Evolutionary conservation across 2,797 vertebrate species (phyloP), one percentile per base, ranked within the genome.

Genomic region (Schizopygopsis pylzovi): DNA sequence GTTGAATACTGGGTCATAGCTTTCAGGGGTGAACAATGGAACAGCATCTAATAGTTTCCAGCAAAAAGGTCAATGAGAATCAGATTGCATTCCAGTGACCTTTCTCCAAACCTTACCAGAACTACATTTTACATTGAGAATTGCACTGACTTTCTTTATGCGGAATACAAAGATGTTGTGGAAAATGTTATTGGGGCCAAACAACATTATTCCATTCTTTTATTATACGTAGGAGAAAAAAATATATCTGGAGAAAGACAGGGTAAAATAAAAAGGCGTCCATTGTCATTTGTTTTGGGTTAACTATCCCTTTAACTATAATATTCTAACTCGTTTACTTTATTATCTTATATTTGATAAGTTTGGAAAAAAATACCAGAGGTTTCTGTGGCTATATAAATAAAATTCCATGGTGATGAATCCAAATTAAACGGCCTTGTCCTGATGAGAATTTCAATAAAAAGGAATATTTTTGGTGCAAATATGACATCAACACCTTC

Each of bases 371-470:
- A 85, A 85, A 86, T 73, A 72, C 45, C 81, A 43, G 18, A 10
- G n/a, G 56, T 65, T 33, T 71, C 52, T 43, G 70, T n/a, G 68
- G 49, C 28, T 12, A 49, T 41, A 73, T 41, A 73, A 84, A 86
- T 76, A 56, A 75, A 73, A 77, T 68, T 87, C 84, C 77, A 73
- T 81, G 47, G 54, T 45, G 85, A 89, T 85, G 68, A 87, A 63
- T 72, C 25, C 54, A 80, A 88, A 83, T 83, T 82, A 71, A 87
- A 63, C 52, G 33, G 54, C 76, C 70, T 59, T 39, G 61, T 75
- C 82, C 73, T 63, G n/a, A 43, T 61, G 39, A 45, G 49, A 16
- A 8, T 47, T 52, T 39, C 28, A 87, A 83, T 87, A n/a, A 78
- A 77, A 79, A n/a, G 6, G 61, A 68, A 22, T 80, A 49, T 49